Percentiles rank a stretch among this genome's conserved stretches.
These are phyloP conservation scores for Zaprionus capensis DNA, from an alignment of 1,140 invertebrate genomes.

Conservation along the genomic window DNA sequence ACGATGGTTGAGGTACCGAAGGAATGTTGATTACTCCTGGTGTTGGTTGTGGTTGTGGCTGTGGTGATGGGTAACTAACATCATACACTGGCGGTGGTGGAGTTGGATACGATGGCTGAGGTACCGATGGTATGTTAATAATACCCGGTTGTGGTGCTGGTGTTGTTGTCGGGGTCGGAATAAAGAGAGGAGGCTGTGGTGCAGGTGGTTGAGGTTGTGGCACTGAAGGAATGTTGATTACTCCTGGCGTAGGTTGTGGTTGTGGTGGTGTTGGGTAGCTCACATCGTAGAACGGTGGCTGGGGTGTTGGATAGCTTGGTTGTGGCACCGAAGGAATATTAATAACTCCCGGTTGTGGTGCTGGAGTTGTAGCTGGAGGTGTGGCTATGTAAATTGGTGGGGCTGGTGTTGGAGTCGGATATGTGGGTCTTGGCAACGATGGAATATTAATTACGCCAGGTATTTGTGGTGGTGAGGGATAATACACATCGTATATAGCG, in stretches of 20 bases:
- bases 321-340: conserved; percentile 53
- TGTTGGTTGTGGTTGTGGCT: conserved; percentile 12
- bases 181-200: conserved; percentile 9
- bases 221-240: conserved; percentile 43
- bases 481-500: conserved; percentile 46
- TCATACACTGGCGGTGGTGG: conserved; percentile 14
- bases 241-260: conserved; percentile 19
- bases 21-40: conserved; percentile 88
- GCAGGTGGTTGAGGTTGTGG: conserved; percentile 12
- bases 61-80: conserved; percentile 11
- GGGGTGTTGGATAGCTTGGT: conserved; percentile 30
- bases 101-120: conserved; percentile 25
- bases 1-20: conserved; percentile 30
- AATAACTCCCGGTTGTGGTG: conserved; percentile 30
- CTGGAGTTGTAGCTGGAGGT: conserved; percentile 9
- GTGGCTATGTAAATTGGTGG: conserved; percentile 21
- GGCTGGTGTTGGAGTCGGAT: conserved; percentile 24
- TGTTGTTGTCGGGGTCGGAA: not conserved
- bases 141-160: conserved; percentile 23
- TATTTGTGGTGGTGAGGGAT: conserved; percentile 50
- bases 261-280: conserved; percentile 16
- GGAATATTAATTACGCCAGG: conserved; percentile 57
- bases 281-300: conserved; percentile 20
- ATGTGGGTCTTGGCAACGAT: conserved; percentile 25
- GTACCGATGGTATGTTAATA: conserved; percentile 36